Evolutionary conservation across 2,888 invertebrate genomes (phyloP), one percentile per base, ranked within the genome.

Genomic region (Seladonia tumulorum): DNA sequence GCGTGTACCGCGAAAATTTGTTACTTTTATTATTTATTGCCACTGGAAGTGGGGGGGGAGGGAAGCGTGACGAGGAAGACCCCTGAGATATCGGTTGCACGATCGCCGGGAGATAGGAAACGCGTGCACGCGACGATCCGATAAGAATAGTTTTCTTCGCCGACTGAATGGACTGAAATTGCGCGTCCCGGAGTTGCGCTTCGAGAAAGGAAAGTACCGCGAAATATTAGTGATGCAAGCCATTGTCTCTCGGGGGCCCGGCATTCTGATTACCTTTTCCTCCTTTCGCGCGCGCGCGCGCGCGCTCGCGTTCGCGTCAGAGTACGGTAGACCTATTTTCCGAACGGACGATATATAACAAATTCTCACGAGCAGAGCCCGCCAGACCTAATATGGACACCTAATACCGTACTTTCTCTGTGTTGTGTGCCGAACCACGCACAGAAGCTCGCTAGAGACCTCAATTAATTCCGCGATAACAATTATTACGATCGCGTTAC

Each of bases 211-310:
- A 82, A 84, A 87, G 87, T 84, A 79, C 74, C 73, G 79, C 81
- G 86, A 86, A 77, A 80, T 87, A 87, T 88, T 85, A 84, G 84
- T 88, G 87, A 87, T 82, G 87, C 88, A 87, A 88, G 82, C 87
- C 82, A 88, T 88, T 88, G 88, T 88, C 80, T 87, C 74, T 63
- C 22, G 39, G 66, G 66, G 66, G 57, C 73, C 45, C 76, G 74
- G 79, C 74, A 81, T 81, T 83, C 87, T 84, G 87, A 87, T 87
- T 87, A 82, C 68, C 81, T 86, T 84, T 78, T 85, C 75, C 79
- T 70, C 76, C 71, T 53, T 53, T 29, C 29, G 53, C 53, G 53
- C 53, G 53, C 53, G 8, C 49, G 49, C 57, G 35, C 66, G 63
- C 70, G 68, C 53, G 49, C 57, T 25, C 66, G 63, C 70, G 68